Percentiles rank a stretch among this genome's conserved stretches.
Conservation (phyloP, 2,888 invertebrate genomes). For the Limenitis arthemis region DNA sequence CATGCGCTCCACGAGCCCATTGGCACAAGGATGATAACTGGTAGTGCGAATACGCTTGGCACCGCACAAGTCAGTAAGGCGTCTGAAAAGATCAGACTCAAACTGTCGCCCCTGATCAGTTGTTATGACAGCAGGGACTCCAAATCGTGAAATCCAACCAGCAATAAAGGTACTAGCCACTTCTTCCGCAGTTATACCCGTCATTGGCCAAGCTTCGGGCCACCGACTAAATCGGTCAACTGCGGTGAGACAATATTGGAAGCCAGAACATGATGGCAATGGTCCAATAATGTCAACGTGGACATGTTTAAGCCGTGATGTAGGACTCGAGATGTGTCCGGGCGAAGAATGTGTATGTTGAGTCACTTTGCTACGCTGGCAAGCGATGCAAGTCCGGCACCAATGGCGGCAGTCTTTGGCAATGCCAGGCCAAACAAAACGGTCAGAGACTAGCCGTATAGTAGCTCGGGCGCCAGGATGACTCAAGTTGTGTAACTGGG, state of each 20-base stretch:
- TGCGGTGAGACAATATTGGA: conserved; percentile 27
- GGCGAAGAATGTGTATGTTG: background rate
- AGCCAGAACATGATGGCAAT: conserved; percentile 5
- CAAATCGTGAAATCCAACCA: conserved; percentile 18
- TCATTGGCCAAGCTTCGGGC: conserved; percentile 27
- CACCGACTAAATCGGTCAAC: conserved; percentile 18
- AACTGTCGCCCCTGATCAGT: conserved; percentile 13
- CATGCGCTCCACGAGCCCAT: conserved; percentile 19
- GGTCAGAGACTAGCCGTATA: conserved; percentile 28
- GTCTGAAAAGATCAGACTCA: conserved; percentile 4
- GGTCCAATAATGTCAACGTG: conserved; percentile 39
- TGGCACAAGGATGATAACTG: conserved; percentile 18
- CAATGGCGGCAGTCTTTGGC: conserved; percentile 31
- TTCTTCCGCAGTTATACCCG: conserved; percentile 15
- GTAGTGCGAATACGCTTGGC: conserved; percentile 16
- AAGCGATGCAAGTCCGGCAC: background rate
- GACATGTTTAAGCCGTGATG: background rate
- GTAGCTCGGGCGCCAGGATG: conserved; percentile 22
- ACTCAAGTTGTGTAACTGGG: conserved; percentile 17
- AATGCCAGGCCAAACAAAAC: conserved; percentile 40
- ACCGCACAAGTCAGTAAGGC: background rate
- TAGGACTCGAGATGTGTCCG: background rate
- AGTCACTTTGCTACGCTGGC: background rate
- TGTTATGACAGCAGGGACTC: conserved; percentile 15
- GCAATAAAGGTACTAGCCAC: conserved; percentile 8